Conservation (phyloP, 2,888 invertebrate genomes). For the Heliconius charithonia region DNA sequence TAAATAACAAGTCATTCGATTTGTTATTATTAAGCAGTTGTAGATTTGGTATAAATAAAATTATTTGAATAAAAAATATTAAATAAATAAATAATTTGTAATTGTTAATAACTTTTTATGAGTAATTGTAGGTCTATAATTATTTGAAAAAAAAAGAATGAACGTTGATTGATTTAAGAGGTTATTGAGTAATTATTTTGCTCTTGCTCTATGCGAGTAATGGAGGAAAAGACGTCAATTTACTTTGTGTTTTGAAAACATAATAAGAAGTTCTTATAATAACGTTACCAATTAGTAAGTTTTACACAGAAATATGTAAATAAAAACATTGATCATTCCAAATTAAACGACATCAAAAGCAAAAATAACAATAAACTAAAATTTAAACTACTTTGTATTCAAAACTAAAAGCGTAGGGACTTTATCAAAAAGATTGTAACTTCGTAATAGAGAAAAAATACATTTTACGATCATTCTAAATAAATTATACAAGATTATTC, state of each 20-base stretch:
- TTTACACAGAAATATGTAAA: not conserved
- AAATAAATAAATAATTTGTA: too few species aligned
- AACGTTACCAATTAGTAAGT: not conserved
- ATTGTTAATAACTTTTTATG: too few species aligned
- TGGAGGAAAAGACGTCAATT: not conserved
- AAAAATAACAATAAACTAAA: slow-evolving; percentile 12
- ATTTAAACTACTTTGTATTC: slow-evolving; percentile 36
- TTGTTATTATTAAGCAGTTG: not conserved
- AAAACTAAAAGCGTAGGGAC: slow-evolving; percentile 18
- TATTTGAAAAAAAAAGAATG: too few species aligned
- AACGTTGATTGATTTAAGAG: too few species aligned
- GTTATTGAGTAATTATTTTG: not conserved
- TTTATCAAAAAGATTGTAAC: slow-evolving; percentile 33
- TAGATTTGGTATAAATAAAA: not conserved
- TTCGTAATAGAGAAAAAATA: not conserved
- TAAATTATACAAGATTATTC: not conserved
- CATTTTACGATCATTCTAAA: not conserved
- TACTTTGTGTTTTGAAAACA: not conserved
- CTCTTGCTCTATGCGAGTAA: not conserved
- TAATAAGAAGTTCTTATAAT: not conserved
- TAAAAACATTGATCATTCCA: too few species aligned
- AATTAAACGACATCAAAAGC: not conserved
- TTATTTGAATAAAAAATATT: too few species aligned
- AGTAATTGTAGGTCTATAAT: too few species aligned
- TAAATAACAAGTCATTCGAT: not conserved